These are phyloP conservation scores for Stichopus horrens DNA, from an alignment of 53 echinoderm and acorn worm species.

Conservation along the genomic window DNA sequence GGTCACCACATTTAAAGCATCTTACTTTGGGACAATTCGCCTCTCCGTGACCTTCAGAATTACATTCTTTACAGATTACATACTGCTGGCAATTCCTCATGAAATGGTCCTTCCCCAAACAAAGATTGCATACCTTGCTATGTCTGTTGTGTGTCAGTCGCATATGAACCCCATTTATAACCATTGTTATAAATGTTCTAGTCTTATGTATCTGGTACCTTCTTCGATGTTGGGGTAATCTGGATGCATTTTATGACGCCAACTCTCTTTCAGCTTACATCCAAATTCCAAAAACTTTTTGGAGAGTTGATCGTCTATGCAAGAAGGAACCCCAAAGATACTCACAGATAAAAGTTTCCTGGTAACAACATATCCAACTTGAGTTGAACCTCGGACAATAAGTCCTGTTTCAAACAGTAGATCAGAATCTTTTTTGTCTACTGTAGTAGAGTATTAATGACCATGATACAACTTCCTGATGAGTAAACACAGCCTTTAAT, in stretches of 20 bases:
- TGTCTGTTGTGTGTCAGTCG: not conserved
- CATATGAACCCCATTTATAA: not conserved
- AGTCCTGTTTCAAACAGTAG: not conserved
- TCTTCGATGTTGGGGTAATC: too few relatives aligned
- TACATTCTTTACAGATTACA: not conserved
- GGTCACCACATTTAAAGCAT: not conserved
- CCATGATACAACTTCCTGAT: too few relatives aligned
- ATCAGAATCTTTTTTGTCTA: too few relatives aligned
- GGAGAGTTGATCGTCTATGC: too few relatives aligned
- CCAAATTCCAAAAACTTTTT: too few relatives aligned
- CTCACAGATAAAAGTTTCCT: too few relatives aligned
- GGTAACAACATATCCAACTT: not conserved
- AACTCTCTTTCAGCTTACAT: too few relatives aligned
- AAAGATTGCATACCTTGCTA: not conserved
- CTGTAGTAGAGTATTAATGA: too few relatives aligned
- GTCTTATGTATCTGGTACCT: too few relatives aligned
- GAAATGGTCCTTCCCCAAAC: not conserved
- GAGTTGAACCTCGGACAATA: not conserved
- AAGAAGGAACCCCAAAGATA: too few relatives aligned
- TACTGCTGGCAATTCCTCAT: not conserved
- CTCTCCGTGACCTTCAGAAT: not conserved
- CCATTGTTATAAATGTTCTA: not conserved
- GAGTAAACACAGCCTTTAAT: too few relatives aligned
- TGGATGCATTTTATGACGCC: too few relatives aligned
- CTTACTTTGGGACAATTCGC: not conserved